Conservation (phyloP, 1,140 invertebrate species). For the Drosophila sp. region DNA sequence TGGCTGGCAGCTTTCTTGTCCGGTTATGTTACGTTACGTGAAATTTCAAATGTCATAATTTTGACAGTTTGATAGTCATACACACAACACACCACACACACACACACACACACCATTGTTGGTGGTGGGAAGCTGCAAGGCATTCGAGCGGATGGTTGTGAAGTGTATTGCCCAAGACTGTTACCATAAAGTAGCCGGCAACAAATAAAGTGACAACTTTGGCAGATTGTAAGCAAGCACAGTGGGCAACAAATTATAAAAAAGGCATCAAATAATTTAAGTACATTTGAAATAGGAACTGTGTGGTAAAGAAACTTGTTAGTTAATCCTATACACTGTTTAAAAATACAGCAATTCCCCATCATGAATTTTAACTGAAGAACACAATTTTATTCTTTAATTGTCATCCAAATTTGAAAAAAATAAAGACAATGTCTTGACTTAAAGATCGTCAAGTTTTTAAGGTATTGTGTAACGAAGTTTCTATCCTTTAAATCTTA, state of each 20-base stretch:
- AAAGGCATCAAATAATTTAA: not conserved
- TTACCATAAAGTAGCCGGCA: conserved; percentile 67
- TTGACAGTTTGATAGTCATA: conserved; percentile 82
- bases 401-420: no score
- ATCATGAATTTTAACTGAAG: no score
- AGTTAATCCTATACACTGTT: not conserved
- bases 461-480: no score
- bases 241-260: conserved; percentile 1
- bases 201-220: conserved; percentile 64
- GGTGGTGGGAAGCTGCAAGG: conserved; percentile 37
- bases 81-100: conserved; percentile 40
- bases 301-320: no score
- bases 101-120: conserved; percentile 15
- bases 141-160: conserved; percentile 32
- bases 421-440: no score
- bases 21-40: conserved; percentile 70
- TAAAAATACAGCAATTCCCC: no score
- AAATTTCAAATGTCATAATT: conserved; percentile 84
- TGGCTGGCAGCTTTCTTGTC: conserved; percentile 70
- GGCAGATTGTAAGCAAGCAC: conserved; percentile 28
- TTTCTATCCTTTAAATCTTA: no score
- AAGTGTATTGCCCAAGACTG: conserved; percentile 54
- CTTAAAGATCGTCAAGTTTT: no score
- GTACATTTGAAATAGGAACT: no score
- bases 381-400: no score